Evolutionary conservation across 2,113 vertebrate genomes (phyloP).

Genomic region (Plecturocebus donacophilus): DNA sequence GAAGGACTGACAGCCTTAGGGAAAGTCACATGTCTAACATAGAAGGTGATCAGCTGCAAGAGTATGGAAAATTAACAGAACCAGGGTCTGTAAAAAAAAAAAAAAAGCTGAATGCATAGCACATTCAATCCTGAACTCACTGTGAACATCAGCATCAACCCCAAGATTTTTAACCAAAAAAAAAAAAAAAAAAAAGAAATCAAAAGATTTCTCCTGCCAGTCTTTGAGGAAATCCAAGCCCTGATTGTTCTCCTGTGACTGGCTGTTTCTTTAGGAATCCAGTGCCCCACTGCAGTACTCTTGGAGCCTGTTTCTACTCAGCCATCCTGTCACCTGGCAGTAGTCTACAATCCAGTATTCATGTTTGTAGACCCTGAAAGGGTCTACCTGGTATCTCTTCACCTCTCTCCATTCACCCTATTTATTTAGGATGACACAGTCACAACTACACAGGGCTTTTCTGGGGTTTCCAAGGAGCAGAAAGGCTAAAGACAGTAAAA

Average conservation of each 20-base stretch:
- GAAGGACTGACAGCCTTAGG: neutral
- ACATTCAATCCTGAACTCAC: neutral
- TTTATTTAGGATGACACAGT: neutral
- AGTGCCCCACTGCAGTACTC: neutral
- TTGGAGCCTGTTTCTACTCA: neutral
- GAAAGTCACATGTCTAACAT: neutral
- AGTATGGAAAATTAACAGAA: constrained; percentile 6
- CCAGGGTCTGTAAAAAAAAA: neutral
- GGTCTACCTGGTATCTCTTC: neutral
- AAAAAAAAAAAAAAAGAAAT: neutral
- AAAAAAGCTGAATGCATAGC: neutral
- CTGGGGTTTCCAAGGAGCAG: constrained; percentile 21
- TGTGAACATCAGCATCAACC: neutral
- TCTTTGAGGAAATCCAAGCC: constrained; percentile 42
- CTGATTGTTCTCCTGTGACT: neutral
- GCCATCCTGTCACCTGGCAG: neutral
- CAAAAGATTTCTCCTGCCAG: constrained; percentile 25
- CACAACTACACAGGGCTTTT: neutral
- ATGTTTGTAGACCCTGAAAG: neutral
- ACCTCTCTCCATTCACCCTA: neutral
- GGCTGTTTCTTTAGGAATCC: neutral
- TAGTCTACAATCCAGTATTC: constrained; percentile 17
- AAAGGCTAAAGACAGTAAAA: constrained; percentile 18
- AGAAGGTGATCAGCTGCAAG: neutral
- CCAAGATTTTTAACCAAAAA: neutral